These are phyloP conservation scores for Perognathus longimembris DNA, from an alignment of 2,113 vertebrate species.

Conservation along the genomic window DNA sequence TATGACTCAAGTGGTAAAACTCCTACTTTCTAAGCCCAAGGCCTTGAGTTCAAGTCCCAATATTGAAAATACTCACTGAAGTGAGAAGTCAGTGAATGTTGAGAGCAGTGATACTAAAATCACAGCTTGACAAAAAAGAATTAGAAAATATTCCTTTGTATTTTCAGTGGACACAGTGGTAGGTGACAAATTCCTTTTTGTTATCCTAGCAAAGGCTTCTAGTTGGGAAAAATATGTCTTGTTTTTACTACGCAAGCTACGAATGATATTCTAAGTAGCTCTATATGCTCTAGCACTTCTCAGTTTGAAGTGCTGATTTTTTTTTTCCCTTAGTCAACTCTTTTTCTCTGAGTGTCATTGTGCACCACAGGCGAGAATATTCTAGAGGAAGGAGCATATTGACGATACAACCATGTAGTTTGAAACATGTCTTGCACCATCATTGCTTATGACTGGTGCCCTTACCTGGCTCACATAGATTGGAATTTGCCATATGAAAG, in stretches of 20 bases:
- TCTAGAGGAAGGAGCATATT: background rate
- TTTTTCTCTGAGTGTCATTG: background rate
- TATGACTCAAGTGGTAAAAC: too few species aligned
- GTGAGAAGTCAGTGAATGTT: background rate
- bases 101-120: background rate
- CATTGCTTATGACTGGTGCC: background rate
- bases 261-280: background rate
- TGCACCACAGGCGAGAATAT: background rate
- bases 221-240: background rate
- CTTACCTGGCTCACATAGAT: background rate
- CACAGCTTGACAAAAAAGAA: background rate
- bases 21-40: too few species aligned
- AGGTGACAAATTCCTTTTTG: background rate
- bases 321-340: background rate
- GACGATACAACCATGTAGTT: background rate
- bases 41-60: too few species aligned
- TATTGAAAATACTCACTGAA: too few species aligned
- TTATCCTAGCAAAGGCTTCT: background rate
- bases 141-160: background rate
- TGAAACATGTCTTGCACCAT: background rate
- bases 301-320: background rate
- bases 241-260: background rate
- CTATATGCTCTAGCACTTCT: background rate
- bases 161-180: background rate
- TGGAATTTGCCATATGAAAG: constrained; percentile 1